These are phyloP conservation scores for Thereva unica DNA, from an alignment of 2,888 invertebrate genomes.

Conservation along the genomic window DNA sequence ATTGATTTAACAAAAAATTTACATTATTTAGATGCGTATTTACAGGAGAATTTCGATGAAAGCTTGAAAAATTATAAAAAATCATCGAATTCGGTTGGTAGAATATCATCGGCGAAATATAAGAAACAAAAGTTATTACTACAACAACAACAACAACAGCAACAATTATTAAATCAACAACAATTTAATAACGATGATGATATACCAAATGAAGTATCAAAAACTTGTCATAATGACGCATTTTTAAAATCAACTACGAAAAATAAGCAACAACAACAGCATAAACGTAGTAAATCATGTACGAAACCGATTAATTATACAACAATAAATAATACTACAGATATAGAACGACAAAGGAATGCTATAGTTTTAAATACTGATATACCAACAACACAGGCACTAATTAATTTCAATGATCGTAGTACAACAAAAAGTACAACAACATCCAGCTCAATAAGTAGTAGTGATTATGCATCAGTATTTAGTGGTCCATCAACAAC, in stretches of 20 bases:
- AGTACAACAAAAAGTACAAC: conserved; percentile 45
- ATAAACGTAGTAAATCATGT: conserved; percentile 53
- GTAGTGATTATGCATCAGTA: conserved; percentile 58
- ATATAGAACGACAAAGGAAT: conserved; percentile 1
- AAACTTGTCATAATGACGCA: not conserved
- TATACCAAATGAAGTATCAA: not conserved
- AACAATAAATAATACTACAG: not conserved
- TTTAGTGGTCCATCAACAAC: conserved; percentile 52
- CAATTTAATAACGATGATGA: not conserved
- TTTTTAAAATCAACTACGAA: not conserved
- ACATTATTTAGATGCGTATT: conserved; percentile 56
- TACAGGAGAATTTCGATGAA: conserved; percentile 57
- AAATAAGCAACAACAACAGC: conserved; percentile 40
- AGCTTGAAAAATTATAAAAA: conserved; percentile 48
- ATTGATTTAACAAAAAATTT: conserved; percentile 57
- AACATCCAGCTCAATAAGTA: conserved; percentile 55
- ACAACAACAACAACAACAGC: not conserved
- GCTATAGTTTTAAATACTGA: not conserved
- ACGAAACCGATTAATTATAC: conserved; percentile 45
- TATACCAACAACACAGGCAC: not conserved
- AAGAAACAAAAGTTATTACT: conserved; percentile 16
- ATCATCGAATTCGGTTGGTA: conserved; percentile 52
- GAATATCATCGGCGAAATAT: conserved; percentile 45
- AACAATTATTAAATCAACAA: not conserved
- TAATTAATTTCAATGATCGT: conserved; percentile 41